Evolutionary conservation across 1,140 invertebrate genomes (phyloP).

Genomic region (Drosophila navojoa): DNA sequence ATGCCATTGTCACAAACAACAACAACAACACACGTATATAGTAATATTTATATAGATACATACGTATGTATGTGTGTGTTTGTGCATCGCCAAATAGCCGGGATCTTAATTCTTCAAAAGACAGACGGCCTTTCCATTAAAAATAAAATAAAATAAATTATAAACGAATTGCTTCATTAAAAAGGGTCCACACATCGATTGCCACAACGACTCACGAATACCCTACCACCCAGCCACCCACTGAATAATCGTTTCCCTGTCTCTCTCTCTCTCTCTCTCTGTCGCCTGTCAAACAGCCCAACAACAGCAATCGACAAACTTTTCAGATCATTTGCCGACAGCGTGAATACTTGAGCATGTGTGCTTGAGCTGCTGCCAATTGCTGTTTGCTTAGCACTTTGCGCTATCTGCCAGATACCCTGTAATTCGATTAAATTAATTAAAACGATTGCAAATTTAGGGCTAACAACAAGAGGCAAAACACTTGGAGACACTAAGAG

Average conservation of each 20-base stretch:
- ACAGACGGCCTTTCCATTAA: conserved; percentile 34
- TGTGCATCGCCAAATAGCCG: conserved; percentile 18
- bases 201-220: conserved; percentile 30
- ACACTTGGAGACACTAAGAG: too few relatives aligned
- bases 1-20: conserved; percentile 20
- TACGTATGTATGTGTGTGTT: background rate
- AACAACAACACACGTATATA: conserved; percentile 6
- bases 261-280: background rate
- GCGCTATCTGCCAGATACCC: conserved; percentile 7
- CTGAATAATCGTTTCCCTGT: background rate
- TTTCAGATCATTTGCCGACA: conserved; percentile 18
- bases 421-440: background rate
- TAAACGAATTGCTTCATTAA: conserved; percentile 37
- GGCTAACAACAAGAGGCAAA: too few relatives aligned
- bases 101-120: conserved; percentile 26
- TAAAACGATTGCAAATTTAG: too few relatives aligned
- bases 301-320: too few relatives aligned
- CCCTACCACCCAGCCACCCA: conserved; percentile 12
- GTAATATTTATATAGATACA: background rate
- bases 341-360: conserved; percentile 4
- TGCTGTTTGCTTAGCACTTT: background rate
- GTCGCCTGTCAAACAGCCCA: background rate
- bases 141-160: conserved; percentile 37
- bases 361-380: conserved; percentile 29
- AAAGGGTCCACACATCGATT: conserved; percentile 23